A percentile compares a stretch with the other conserved stretches of the same genome.
phyloP scores from a whole-genome alignment of 2,888 invertebrate genomes.

The Eucera pruinosa region DNA sequence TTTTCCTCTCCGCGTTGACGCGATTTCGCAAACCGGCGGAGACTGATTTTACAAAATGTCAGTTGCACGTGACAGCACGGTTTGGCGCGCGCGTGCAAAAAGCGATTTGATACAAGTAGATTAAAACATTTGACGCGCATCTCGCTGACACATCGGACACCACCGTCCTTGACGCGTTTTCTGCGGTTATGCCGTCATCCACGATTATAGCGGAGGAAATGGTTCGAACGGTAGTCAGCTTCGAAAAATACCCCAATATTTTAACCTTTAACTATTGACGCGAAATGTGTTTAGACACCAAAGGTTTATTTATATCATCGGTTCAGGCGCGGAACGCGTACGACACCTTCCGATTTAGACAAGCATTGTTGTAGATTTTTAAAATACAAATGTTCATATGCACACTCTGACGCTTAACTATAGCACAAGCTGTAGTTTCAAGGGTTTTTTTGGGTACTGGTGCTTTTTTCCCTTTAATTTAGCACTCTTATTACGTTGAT shows the following conservation, averaged over 20 bases:
- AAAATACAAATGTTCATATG: too few relatives aligned
- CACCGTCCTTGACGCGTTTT: conserved; percentile 43
- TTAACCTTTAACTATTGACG: too few relatives aligned
- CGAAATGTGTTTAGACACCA: too few relatives aligned
- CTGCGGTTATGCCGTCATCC: conserved; percentile 52
- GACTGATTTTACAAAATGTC: conserved; percentile 62
- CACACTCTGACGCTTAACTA: too few relatives aligned
- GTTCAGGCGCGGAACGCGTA: too few relatives aligned
- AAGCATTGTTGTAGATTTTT: too few relatives aligned
- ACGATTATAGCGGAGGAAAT: conserved; percentile 56
- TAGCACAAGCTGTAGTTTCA: too few relatives aligned
- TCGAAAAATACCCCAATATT: conserved; percentile 21
- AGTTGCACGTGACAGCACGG: conserved; percentile 52
- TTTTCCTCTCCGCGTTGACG: conserved; percentile 1
- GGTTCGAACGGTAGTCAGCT: neutral
- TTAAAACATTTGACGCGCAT: conserved; percentile 69
- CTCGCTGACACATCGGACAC: conserved; percentile 65
- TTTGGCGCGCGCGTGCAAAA: conserved; percentile 53
- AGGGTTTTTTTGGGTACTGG: too few relatives aligned
- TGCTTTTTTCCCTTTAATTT: too few relatives aligned
- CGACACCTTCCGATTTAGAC: too few relatives aligned
- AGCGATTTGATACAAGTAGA: conserved; percentile 64
- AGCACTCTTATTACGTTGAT: too few relatives aligned
- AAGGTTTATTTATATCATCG: too few relatives aligned
- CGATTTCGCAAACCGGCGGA: conserved; percentile 40